Conservation (phyloP, 2,888 invertebrate species). For the Drosophila austrosaltans region DNA sequence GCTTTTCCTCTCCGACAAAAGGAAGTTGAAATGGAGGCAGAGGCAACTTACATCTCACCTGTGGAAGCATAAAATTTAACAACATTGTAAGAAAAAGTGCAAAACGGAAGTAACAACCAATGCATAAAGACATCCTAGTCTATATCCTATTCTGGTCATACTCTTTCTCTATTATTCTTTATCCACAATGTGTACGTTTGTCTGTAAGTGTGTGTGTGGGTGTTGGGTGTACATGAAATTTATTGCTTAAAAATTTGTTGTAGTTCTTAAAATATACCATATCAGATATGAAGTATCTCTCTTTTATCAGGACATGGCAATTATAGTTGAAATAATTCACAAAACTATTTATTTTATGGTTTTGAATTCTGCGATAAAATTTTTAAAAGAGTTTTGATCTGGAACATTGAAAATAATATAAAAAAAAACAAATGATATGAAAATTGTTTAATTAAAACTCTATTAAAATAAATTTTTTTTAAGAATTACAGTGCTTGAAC, state of each 20-base stretch:
- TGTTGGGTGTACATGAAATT: not conserved
- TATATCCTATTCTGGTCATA: conserved; percentile 45
- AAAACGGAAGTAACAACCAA: conserved; percentile 41
- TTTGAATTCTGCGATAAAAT: no score
- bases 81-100: conserved; percentile 46
- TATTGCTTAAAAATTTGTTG: conserved; percentile 1
- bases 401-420: no score
- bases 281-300: not conserved
- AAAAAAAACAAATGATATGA: no score
- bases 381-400: no score
- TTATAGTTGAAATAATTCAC: not conserved
- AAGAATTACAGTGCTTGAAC: no score
- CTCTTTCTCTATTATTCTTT: not conserved
- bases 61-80: conserved; percentile 73
- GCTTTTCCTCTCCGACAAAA: not conserved
- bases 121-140: conserved; percentile 71
- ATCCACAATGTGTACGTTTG: not conserved
- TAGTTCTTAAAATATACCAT: conserved; percentile 4
- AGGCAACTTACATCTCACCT: conserved; percentile 57
- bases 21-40: conserved; percentile 14
- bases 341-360: no score
- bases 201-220: not conserved
- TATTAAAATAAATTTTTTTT: no score
- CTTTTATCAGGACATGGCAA: not conserved
- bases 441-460: no score